A percentile compares a stretch with the other conserved stretches of the same genome.
Conservation (phyloP, 53 echinoderm and acorn worm species). For the Apostichopus leukothele region DNA sequence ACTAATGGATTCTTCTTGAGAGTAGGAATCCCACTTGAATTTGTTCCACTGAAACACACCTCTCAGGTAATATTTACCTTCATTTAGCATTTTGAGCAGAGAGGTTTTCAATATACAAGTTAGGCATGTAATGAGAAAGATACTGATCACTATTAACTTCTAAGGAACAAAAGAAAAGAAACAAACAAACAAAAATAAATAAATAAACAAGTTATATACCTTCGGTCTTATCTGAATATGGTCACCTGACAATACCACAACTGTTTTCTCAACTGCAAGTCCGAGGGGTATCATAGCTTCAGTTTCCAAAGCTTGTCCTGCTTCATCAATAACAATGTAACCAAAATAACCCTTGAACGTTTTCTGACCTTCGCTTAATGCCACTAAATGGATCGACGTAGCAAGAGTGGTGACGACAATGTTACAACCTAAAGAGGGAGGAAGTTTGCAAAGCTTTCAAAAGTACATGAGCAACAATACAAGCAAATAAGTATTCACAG, state of each 20-base stretch:
- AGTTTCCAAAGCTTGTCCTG: constrained; percentile 76
- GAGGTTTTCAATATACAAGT: too few relatives aligned
- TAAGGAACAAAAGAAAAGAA: too few relatives aligned
- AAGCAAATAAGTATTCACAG: not conserved
- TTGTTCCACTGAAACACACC: too few relatives aligned
- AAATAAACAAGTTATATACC: constrained; percentile 45
- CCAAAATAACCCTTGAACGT: constrained; percentile 67
- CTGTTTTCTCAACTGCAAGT: constrained; percentile 69
- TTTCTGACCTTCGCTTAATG: constrained; percentile 15
- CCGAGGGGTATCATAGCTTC: constrained; percentile 73
- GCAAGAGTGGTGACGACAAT: constrained; percentile 79
- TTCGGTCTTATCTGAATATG: constrained; percentile 94
- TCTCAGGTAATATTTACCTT: too few relatives aligned
- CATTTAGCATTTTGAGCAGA: too few relatives aligned
- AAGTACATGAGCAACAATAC: not conserved
- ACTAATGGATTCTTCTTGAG: too few relatives aligned
- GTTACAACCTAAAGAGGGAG: constrained; percentile 20
- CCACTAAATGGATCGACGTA: constrained; percentile 57
- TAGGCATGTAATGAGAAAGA: too few relatives aligned
- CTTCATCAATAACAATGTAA: constrained; percentile 92
- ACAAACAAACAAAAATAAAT: too few relatives aligned
- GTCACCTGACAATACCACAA: constrained; percentile 83
- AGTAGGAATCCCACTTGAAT: too few relatives aligned
- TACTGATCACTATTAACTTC: too few relatives aligned
- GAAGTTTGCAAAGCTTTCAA: not conserved